These are phyloP conservation scores for Sialis fuliginosa DNA, from an alignment of 2,888 invertebrate genomes.

Conservation along the genomic window DNA sequence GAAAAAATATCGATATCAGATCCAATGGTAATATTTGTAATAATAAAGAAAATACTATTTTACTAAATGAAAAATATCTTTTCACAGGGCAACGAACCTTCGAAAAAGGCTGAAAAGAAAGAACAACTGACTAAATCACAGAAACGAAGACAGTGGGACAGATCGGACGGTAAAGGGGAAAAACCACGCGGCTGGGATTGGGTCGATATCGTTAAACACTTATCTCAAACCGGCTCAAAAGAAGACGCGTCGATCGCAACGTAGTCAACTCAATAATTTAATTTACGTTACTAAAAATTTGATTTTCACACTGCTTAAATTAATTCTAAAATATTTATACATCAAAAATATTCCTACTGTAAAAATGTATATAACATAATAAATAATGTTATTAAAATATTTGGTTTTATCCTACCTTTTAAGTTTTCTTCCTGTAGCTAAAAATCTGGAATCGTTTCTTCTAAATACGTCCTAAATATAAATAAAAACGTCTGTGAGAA, in stretches of 20 bases:
- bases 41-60: background rate
- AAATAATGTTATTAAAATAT: no score
- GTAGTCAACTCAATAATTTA: slow-evolving; percentile 8
- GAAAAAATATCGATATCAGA: slow-evolving; percentile 24
- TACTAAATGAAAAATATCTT: slow-evolving; percentile 2
- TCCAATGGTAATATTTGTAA: slow-evolving; percentile 5
- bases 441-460: no score
- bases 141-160: slow-evolving; percentile 76
- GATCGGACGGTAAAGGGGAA: slow-evolving; percentile 66
- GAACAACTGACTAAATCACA: slow-evolving; percentile 84
- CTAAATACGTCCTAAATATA: no score
- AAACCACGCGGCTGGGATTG: slow-evolving; percentile 83
- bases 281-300: no score
- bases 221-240: slow-evolving; percentile 60
- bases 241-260: slow-evolving; percentile 20
- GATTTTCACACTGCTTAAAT: no score
- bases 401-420: no score
- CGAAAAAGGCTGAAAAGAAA: slow-evolving; percentile 47
- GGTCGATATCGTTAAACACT: slow-evolving; percentile 91
- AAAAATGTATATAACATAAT: no score
- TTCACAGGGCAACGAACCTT: slow-evolving; percentile 20
- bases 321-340: no score
- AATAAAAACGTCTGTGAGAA: no score
- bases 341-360: no score
- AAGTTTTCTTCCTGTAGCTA: no score